Conservation (phyloP, 2,888 invertebrate species). For the Lacanobia oleracea region DNA sequence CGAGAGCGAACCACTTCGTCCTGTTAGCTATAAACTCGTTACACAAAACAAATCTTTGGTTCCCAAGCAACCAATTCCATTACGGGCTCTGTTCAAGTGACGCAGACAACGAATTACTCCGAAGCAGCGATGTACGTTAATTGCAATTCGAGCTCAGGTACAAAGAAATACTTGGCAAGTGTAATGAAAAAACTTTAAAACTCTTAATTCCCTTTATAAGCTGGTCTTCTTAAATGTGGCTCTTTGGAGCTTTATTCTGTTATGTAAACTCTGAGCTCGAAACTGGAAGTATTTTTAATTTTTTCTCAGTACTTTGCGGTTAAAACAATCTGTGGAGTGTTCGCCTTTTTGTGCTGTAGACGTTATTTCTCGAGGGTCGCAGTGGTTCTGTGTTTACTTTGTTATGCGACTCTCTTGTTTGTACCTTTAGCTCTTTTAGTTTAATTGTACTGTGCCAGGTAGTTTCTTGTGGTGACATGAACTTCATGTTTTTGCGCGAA, state of each 20-base stretch:
- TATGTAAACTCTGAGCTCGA: slow-evolving; percentile 45
- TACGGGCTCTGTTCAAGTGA: slow-evolving; percentile 43
- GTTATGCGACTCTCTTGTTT: slow-evolving; percentile 30
- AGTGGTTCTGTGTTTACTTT: slow-evolving; percentile 25
- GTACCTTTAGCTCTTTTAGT: slow-evolving; percentile 2
- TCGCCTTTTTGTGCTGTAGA: slow-evolving; percentile 37
- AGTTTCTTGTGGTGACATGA: slow-evolving; percentile 14
- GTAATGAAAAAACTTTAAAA: slow-evolving; percentile 67
- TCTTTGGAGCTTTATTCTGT: slow-evolving; percentile 52
- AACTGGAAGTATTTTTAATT: slow-evolving; percentile 54
- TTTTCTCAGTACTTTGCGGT: slow-evolving; percentile 52
- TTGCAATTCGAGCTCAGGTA: slow-evolving; percentile 60
- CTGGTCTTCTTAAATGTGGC: slow-evolving; percentile 58
- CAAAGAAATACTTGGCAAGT: slow-evolving; percentile 65
- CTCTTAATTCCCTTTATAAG: slow-evolving; percentile 66
- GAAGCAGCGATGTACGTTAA: slow-evolving; percentile 54
- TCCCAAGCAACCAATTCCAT: slow-evolving; percentile 51
- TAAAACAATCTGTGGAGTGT: slow-evolving; percentile 54
- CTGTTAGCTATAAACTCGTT: slow-evolving; percentile 47
- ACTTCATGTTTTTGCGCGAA: background rate
- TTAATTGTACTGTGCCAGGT: background rate
- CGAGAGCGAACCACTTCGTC: slow-evolving; percentile 8
- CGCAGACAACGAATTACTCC: slow-evolving; percentile 44
- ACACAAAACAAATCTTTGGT: slow-evolving; percentile 55
- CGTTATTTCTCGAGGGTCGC: slow-evolving; percentile 45